Base-by-base conservation (phyloP, 1,140 invertebrate genomes). In the Kradibia gibbosae region DNA sequence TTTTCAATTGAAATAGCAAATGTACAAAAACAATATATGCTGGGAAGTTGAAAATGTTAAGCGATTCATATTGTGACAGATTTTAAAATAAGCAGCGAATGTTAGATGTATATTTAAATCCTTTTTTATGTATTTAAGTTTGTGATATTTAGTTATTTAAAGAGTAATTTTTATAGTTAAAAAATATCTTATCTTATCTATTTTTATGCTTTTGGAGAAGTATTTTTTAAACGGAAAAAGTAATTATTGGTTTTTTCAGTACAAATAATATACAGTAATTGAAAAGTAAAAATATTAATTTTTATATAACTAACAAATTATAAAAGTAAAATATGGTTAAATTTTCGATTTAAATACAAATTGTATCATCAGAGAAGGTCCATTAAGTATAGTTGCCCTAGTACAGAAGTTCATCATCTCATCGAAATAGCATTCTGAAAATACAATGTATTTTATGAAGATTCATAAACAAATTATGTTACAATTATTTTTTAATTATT, bases 21-120 rank as follows among this genome's bases (percentile, higher is more conserved):
- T 81, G 82, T 57, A 57, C 80, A 81, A 79, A 80, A 83, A 84
- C 83, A 80, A 74, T 80, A 45, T 60, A 57, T 78, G 67, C 78
- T 74, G 62, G 65, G 70, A 67, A 81, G 76, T 78, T 62, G 80
- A 85, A 78, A 76, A 57, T 45, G 53, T 80, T 65, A 80, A 65
- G 74, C 71, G 65, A 80, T 62, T 39, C 22, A 67, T 67, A 4
- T 67, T n/a, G 0, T 39, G 62, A 67, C 17, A 39, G 34, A 67
- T 67, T 67, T 67, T 67, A 67, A 67, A 67, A 67, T n/a, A 39
- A 34, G 4, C 39, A 67, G 39, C 34, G 5, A 36, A n/a, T 39
- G 36, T 67, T n/a, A n/a, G 11, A 67, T 10, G n/a, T n/a, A 67
- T 39, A 67, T 67, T 36, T 39, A 22, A 65, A 65, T 65, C 34